These are phyloP conservation scores for Ochropleura plecta DNA, from an alignment of 2,888 invertebrate species.

Conservation along the genomic window DNA sequence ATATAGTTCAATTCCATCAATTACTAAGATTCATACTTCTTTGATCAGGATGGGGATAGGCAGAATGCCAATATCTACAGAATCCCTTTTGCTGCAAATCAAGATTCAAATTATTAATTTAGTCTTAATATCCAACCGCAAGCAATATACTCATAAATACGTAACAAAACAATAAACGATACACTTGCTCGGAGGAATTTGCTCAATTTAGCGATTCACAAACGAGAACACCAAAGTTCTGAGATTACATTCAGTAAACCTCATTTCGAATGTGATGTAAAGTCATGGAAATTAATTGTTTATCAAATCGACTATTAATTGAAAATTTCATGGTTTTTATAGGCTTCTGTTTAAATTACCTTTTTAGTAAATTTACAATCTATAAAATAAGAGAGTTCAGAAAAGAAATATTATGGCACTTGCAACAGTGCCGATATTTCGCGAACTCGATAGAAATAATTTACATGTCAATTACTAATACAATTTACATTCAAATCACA, in stretches of 20 bases:
- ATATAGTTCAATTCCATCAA: too few species aligned
- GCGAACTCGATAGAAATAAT: too few species aligned
- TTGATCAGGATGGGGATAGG: not conserved
- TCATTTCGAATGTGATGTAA: constrained; percentile 49
- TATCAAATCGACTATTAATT: not conserved
- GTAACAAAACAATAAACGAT: constrained; percentile 44
- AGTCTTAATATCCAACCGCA: not conserved
- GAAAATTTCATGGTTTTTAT: not conserved
- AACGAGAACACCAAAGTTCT: constrained; percentile 36
- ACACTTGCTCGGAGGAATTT: constrained; percentile 48
- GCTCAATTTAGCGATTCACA: constrained; percentile 52
- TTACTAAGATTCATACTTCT: not conserved
- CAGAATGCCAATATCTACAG: too few species aligned
- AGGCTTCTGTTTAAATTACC: not conserved
- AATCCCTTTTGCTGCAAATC: not conserved
- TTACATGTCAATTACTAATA: too few species aligned
- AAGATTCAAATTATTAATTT: constrained; percentile 11
- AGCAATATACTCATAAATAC: not conserved
- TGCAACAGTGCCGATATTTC: too few species aligned
- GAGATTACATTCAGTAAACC: constrained; percentile 54
- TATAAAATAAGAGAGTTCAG: too few species aligned
- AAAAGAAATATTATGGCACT: too few species aligned
- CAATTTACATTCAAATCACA: too few species aligned
- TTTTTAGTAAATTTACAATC: too few species aligned
- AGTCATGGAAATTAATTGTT: constrained; percentile 9